These are phyloP conservation scores for Papilio glaucus DNA, from an alignment of 1,140 invertebrate species.

Conservation along the genomic window DNA sequence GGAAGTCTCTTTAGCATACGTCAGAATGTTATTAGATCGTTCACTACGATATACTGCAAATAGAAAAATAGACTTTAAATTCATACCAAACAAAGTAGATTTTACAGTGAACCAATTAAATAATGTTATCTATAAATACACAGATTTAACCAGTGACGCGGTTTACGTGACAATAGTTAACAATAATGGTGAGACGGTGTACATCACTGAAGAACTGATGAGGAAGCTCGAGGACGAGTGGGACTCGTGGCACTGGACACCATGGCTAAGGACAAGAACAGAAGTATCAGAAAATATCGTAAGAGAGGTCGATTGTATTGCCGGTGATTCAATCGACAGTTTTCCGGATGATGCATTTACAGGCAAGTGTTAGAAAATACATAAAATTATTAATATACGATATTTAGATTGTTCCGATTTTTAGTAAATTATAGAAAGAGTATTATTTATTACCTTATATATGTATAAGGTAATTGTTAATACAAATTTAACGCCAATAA, in stretches of 20 bases:
- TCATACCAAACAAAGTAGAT: background rate
- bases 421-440: too few species aligned
- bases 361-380: constrained; percentile 50
- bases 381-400: background rate
- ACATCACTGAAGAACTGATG: constrained; percentile 60
- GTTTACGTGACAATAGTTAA: constrained; percentile 50
- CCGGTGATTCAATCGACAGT: constrained; percentile 55
- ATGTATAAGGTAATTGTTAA: too few species aligned
- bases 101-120: background rate
- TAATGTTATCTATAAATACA: constrained; percentile 36
- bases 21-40: background rate
- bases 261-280: constrained; percentile 67
- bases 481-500: too few species aligned
- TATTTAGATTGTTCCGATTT: too few species aligned
- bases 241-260: constrained; percentile 70
- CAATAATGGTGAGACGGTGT: constrained; percentile 62
- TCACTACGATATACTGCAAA: background rate
- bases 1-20: background rate
- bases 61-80: background rate
- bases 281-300: constrained; percentile 53
- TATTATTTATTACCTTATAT: too few species aligned
- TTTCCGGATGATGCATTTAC: constrained; percentile 64
- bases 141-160: constrained; percentile 51
- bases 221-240: constrained; percentile 58
- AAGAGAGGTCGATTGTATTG: constrained; percentile 50